phyloP scores from a whole-genome alignment of 1,140 invertebrate species.

The Fopius arisanus region DNA sequence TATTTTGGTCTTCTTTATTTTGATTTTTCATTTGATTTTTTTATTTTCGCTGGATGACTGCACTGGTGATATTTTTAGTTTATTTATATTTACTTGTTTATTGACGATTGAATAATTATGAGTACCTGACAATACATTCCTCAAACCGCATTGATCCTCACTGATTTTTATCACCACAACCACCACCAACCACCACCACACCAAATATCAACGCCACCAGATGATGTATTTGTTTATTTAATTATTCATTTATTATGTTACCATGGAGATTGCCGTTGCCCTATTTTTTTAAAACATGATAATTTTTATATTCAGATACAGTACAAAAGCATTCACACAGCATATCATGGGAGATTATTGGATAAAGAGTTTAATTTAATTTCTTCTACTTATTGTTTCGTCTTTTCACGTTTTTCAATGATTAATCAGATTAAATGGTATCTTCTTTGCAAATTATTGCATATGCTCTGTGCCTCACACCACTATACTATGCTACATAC shows the following conservation, averaged over 20 bases:
- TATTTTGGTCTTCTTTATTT: background rate
- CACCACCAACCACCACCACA: slow-evolving; percentile 31
- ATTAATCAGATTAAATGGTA: background rate
- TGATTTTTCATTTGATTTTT: background rate
- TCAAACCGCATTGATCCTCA: slow-evolving; percentile 23
- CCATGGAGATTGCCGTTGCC: background rate
- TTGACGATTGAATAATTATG: slow-evolving; percentile 1
- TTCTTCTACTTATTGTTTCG: background rate
- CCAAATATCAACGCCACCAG: slow-evolving; percentile 28
- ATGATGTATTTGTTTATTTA: background rate
- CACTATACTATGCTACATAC: slow-evolving; percentile 2
- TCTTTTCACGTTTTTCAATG: background rate
- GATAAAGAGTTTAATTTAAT: background rate
- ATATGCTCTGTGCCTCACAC: background rate
- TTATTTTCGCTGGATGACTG: background rate
- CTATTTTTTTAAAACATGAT: background rate
- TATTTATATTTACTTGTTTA: slow-evolving; percentile 18
- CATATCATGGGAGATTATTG: slow-evolving; percentile 14
- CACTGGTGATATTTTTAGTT: slow-evolving; percentile 20
- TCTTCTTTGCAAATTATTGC: background rate
- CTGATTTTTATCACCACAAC: slow-evolving; percentile 24
- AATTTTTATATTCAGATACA: slow-evolving; percentile 14
- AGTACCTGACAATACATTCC: slow-evolving; percentile 12
- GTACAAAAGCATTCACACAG: slow-evolving; percentile 28
- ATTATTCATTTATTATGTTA: no score